A percentile compares a stretch with the other conserved stretches of the same genome.
Evolutionary conservation across 2,797 vertebrate genomes (phyloP).

Genomic region (Gambelia wislizenii): DNA sequence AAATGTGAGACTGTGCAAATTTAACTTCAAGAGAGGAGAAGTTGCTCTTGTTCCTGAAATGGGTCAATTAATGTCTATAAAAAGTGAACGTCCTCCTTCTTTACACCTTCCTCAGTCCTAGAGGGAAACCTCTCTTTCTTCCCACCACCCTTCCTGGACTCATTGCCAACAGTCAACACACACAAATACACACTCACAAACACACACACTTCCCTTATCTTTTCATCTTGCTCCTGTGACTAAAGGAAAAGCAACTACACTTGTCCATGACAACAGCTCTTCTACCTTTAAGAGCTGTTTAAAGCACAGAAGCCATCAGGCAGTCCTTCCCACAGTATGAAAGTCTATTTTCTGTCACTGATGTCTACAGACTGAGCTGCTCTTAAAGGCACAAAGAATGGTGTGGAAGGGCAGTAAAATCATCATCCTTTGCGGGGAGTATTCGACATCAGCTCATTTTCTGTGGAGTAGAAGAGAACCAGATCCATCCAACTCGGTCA

Average conservation of each 20-base stretch:
- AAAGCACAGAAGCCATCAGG: neutral
- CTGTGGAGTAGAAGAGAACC: slow-evolving; percentile 50
- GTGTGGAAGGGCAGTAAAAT: neutral
- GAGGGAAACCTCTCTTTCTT: neutral
- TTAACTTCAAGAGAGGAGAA: neutral
- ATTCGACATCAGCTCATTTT: slow-evolving; percentile 39
- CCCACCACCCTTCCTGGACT: no score
- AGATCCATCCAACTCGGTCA: slow-evolving; percentile 27
- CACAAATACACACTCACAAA: neutral
- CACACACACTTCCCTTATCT: slow-evolving; percentile 14
- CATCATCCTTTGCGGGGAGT: no score
- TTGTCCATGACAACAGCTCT: neutral
- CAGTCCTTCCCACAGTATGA: neutral
- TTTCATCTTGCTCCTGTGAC: slow-evolving; percentile 13
- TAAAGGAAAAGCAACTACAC: slow-evolving; percentile 41
- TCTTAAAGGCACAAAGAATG: neutral
- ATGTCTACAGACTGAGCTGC: neutral
- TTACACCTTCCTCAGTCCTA: no score
- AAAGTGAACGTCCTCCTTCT: neutral
- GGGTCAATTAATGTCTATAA: neutral
- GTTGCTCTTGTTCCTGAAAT: neutral
- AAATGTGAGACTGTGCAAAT: neutral
- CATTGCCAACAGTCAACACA: neutral
- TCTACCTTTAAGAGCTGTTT: neutral
- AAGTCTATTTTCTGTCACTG: no score